Evolutionary conservation across 2,797 vertebrate species (phyloP), one percentile per base, ranked within the genome.

Genomic region (Semaprochilodus insignis): DNA sequence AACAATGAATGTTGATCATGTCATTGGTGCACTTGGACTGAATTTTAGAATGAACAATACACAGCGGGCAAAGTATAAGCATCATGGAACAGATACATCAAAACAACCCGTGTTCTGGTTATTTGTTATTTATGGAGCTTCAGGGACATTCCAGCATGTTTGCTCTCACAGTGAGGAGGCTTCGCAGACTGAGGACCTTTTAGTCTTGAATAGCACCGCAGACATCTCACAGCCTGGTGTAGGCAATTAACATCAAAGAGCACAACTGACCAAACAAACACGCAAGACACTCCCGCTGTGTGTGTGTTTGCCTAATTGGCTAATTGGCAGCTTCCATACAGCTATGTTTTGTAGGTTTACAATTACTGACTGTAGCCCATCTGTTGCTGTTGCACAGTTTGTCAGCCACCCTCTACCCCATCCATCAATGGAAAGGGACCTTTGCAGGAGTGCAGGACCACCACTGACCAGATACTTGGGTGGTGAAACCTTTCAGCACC

Each of bases 241-340:
- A 48, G 21, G 48, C n/a, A 11, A 48, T 70, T 44, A 70, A 48
- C 40, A 59, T 59, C 54, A 74, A 59, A 74, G 54, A 55, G 31
- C 31, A 74, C 8, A 51, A 57, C 51, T 36, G 16, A 27, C 17
- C 72, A 57, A 36, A 17, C 27, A 6, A 59, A 59, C 72, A 21
- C 51, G 16, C 0, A 23, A 54, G 11, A 23, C 21, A 23, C 44
- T n/a, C 4, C 1, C 48, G 13, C 21, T 36, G 44, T 69, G 36
- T 69, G 13, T 69, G 6, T 0, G 31, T 31, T 31, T 31, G 31
- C 31, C 31, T 31, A 31, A 31, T 31, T 31, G 31, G 31, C 31
- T 31, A 31, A 31, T 31, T 31, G 31, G 1, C 31, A 31, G 31
- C 31, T 31, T 31, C 31, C 17, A 54, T 54, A 54, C 16, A 54